These are phyloP conservation scores for Poeciliopsis turrubarensis DNA, from an alignment of 2,113 vertebrate genomes.

Conservation along the genomic window DNA sequence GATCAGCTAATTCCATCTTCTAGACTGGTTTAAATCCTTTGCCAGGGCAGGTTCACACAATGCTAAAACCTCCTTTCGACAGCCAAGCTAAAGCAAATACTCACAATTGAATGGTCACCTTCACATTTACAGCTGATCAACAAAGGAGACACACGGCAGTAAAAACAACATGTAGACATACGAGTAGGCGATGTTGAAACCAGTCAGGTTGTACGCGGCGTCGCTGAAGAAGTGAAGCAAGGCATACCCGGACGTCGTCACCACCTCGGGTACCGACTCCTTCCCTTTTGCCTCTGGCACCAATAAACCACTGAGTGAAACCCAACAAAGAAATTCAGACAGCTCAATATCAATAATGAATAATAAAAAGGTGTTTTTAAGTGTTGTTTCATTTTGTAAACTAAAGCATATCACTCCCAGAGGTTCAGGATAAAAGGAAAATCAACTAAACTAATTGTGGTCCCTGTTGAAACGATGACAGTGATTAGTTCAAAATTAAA, in stretches of 20 bases:
- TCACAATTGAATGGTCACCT: too few relatives aligned
- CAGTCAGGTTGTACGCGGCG: slow-evolving; percentile 94
- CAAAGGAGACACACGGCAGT: background rate
- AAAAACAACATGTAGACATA: slow-evolving; percentile 68
- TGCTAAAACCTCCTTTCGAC: too few relatives aligned
- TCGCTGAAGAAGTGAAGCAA: slow-evolving; percentile 97
- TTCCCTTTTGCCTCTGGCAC: slow-evolving; percentile 89
- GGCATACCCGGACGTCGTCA: slow-evolving; percentile 92
- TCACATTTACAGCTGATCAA: background rate
- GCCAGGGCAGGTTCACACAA: too few relatives aligned
- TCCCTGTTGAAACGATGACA: background rate
- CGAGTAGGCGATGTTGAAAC: slow-evolving; percentile 96
- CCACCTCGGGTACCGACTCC: slow-evolving; percentile 93
- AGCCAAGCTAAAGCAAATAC: too few relatives aligned
- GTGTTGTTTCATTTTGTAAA: background rate
- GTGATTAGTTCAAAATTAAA: background rate
- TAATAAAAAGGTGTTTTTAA: background rate
- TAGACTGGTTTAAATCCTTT: too few relatives aligned
- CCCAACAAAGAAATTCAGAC: background rate
- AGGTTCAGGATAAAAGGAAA: background rate
- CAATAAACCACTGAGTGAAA: slow-evolving; percentile 86
- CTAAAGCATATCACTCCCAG: background rate
- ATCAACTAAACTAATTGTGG: background rate
- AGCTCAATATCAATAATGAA: background rate
- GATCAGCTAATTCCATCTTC: too few relatives aligned